Evolutionary conservation across 2,888 invertebrate species (phyloP).

Genomic region (Ophion slaviceki): DNA sequence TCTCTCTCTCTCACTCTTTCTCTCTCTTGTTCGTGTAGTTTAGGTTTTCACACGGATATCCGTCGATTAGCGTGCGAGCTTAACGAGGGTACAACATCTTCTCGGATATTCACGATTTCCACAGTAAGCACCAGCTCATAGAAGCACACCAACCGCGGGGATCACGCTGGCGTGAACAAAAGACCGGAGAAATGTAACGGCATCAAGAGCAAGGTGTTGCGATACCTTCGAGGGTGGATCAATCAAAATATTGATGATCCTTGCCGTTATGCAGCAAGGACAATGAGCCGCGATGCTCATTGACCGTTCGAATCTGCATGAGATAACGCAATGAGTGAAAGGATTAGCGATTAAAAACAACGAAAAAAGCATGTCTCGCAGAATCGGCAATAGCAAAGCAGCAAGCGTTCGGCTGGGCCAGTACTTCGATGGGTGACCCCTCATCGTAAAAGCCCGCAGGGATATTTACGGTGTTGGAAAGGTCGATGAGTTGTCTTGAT

Average conservation of each 20-base stretch:
- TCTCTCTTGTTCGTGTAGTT: slow-evolving; percentile 64
- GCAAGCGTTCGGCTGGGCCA: too few relatives aligned
- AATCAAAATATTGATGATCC: neutral
- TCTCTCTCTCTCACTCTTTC: slow-evolving; percentile 30
- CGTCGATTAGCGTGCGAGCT: slow-evolving; percentile 65
- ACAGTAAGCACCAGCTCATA: slow-evolving; percentile 32
- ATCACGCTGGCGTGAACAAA: slow-evolving; percentile 11
- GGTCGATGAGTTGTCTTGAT: too few relatives aligned
- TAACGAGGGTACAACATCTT: neutral
- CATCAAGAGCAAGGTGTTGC: neutral
- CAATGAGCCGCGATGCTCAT: neutral
- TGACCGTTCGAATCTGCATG: neutral
- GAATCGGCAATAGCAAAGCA: too few relatives aligned
- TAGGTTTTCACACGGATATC: slow-evolving; percentile 68
- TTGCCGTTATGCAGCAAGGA: neutral
- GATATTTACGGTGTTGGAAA: too few relatives aligned
- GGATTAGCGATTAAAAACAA: too few relatives aligned
- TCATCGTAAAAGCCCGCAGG: too few relatives aligned
- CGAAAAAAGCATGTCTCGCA: too few relatives aligned
- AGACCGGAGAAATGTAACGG: neutral
- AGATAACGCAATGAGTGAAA: too few relatives aligned
- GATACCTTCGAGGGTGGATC: neutral
- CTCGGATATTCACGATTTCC: slow-evolving; percentile 31
- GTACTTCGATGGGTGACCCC: too few relatives aligned
- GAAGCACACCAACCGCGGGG: slow-evolving; percentile 2